phyloP scores from a whole-genome alignment of 2,888 invertebrate species.

The Ischnura elegans region DNA sequence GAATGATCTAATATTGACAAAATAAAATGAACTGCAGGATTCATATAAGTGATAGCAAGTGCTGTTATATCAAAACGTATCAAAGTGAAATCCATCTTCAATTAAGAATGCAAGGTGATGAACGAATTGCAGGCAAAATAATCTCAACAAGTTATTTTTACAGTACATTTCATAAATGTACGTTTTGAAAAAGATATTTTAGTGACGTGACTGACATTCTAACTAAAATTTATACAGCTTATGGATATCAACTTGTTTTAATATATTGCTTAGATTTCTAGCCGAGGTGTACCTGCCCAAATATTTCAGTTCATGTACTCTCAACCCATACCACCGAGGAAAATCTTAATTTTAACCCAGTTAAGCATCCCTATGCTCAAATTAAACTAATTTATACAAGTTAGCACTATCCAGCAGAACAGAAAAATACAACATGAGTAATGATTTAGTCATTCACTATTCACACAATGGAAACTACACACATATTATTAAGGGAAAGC shows the following conservation, averaged over 20 bases:
- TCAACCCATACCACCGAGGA: background rate
- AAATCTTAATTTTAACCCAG: background rate
- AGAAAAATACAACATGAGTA: too few relatives aligned
- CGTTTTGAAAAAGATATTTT: slow-evolving; percentile 62
- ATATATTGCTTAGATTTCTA: slow-evolving; percentile 55
- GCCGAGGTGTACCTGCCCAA: background rate
- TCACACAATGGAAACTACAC: background rate
- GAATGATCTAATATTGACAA: slow-evolving; percentile 37
- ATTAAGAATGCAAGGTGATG: slow-evolving; percentile 62
- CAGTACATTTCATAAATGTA: slow-evolving; percentile 67
- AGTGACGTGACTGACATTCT: slow-evolving; percentile 60
- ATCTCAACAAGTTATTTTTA: slow-evolving; percentile 56
- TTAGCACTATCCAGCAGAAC: background rate
- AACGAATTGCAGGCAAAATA: slow-evolving; percentile 40
- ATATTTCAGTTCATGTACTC: background rate
- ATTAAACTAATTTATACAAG: slow-evolving; percentile 7
- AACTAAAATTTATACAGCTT: slow-evolving; percentile 57
- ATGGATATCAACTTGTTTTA: slow-evolving; percentile 62
- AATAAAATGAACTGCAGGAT: slow-evolving; percentile 44
- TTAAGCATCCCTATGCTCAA: slow-evolving; percentile 30
- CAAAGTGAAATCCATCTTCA: slow-evolving; percentile 52
- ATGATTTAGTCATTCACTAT: background rate
- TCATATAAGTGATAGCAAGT: slow-evolving; percentile 66
- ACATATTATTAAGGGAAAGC: background rate
- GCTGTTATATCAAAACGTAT: slow-evolving; percentile 54